A percentile compares a stretch with the other conserved stretches of the same genome.
Evolutionary conservation across 1,140 invertebrate species (phyloP).

Genomic region (Drosophila watanabei): DNA sequence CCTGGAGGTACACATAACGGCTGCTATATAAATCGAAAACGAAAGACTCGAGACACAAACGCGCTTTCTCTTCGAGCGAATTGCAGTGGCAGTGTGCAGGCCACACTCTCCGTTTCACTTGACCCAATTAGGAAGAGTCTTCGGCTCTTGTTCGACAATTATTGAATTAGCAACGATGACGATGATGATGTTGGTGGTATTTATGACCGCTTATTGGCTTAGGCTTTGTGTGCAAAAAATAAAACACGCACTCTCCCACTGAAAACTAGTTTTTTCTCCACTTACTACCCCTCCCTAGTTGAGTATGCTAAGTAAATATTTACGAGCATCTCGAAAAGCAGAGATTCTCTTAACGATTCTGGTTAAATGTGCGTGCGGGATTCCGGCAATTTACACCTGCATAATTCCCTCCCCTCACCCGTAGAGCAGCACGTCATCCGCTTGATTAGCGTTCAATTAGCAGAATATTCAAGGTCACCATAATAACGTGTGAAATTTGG

Average conservation of each 20-base stretch:
- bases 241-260: slow-evolving; percentile 46
- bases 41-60: slow-evolving; percentile 75
- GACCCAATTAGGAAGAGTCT: slow-evolving; percentile 62
- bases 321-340: too few relatives aligned
- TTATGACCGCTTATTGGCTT: slow-evolving; percentile 27
- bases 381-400: slow-evolving; percentile 42
- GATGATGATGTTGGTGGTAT: slow-evolving; percentile 14
- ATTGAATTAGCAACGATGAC: slow-evolving; percentile 32
- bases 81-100: slow-evolving; percentile 37
- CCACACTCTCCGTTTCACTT: slow-evolving; percentile 55
- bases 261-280: slow-evolving; percentile 45
- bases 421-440: slow-evolving; percentile 41
- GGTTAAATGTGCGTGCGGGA: slow-evolving; percentile 40
- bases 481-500: slow-evolving; percentile 68
- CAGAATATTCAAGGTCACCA: slow-evolving; percentile 70
- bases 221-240: slow-evolving; percentile 39
- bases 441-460: slow-evolving; percentile 75
- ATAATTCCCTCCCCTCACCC: slow-evolving; percentile 4
- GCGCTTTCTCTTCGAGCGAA: slow-evolving; percentile 67
- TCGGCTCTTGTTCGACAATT: slow-evolving; percentile 29
- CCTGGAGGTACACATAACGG: slow-evolving; percentile 90
- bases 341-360: slow-evolving; percentile 37
- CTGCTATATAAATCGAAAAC: slow-evolving; percentile 35
- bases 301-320: slow-evolving; percentile 34
- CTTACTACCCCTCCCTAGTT: slow-evolving; percentile 2